Conservation (phyloP, 2,113 vertebrate species). For the Malurus elegans region DNA sequence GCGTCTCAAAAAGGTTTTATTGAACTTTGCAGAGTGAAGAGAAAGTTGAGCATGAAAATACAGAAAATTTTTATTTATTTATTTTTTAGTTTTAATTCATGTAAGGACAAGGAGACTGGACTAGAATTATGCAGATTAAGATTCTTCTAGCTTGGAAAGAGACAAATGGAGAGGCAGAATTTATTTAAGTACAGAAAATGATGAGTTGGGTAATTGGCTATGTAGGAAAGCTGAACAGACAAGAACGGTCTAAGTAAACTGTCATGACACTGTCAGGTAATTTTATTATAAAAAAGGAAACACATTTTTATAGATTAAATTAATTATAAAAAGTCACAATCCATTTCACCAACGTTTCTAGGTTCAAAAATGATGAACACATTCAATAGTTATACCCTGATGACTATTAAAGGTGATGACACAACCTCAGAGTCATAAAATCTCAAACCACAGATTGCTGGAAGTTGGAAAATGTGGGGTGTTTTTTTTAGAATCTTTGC, state of each 20-base stretch:
- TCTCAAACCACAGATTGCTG: not conserved
- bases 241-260: not conserved
- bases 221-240: not conserved
- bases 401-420: not conserved
- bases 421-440: not conserved
- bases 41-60: not conserved
- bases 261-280: not conserved
- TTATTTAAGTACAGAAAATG: not conserved
- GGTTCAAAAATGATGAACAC: not conserved
- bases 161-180: not conserved
- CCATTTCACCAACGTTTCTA: not conserved
- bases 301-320: not conserved
- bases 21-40: not conserved
- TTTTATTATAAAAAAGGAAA: not conserved
- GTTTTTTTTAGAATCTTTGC: not conserved
- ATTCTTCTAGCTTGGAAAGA: not conserved
- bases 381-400: not conserved
- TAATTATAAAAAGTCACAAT: not conserved
- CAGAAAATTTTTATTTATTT: fast-evolving
- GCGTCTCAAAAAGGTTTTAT: not conserved
- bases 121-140: not conserved
- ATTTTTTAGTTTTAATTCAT: not conserved
- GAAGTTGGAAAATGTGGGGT: not conserved
- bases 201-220: not conserved
- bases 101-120: not conserved